phyloP scores from a whole-genome alignment of 2,797 vertebrate genomes.

The Poeciliopsis paucimaculata region DNA sequence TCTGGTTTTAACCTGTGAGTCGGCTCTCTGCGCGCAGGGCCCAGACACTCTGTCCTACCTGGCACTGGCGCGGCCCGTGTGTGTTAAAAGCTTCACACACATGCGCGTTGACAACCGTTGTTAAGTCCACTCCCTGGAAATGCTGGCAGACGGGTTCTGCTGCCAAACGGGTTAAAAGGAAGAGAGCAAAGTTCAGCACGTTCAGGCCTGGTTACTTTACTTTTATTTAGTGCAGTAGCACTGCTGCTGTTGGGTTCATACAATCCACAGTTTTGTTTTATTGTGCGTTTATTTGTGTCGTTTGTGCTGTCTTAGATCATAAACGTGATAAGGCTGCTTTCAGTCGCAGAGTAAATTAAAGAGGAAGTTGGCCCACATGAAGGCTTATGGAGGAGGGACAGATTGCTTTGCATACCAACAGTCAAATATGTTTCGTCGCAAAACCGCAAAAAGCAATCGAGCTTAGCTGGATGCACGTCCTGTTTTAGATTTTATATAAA shows the following conservation, averaged over 20 bases:
- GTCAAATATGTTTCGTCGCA: slow-evolving; percentile 7
- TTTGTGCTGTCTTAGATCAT: slow-evolving; percentile 26
- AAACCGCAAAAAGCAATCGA: slow-evolving; percentile 7
- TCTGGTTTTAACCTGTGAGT: slow-evolving; percentile 58
- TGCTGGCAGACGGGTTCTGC: slow-evolving; percentile 41
- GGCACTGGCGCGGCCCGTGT: slow-evolving; percentile 40
- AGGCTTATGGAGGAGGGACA: slow-evolving; percentile 41
- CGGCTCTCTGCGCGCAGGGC: slow-evolving; percentile 52
- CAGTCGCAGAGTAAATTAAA: slow-evolving; percentile 39
- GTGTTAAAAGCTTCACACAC: slow-evolving; percentile 44
- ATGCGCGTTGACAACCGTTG: slow-evolving; percentile 41
- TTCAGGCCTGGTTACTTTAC: slow-evolving; percentile 24
- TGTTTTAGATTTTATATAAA: slow-evolving; percentile 22
- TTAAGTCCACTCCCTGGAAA: slow-evolving; percentile 50
- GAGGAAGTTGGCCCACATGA: slow-evolving; percentile 54
- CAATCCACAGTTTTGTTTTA: slow-evolving; percentile 9
- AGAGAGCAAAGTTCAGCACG: slow-evolving; percentile 46
- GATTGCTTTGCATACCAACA: slow-evolving; percentile 28
- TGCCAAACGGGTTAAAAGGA: slow-evolving; percentile 54
- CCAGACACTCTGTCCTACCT: slow-evolving; percentile 64
- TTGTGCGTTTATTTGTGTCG: slow-evolving; percentile 17
- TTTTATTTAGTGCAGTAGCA: not conserved
- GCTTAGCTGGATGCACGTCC: not conserved
- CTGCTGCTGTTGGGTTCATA: slow-evolving; percentile 3
- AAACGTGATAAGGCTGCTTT: slow-evolving; percentile 42